Evolutionary conservation across 2,113 vertebrate species (phyloP).

Genomic region (Antechinus stuartii): DNA sequence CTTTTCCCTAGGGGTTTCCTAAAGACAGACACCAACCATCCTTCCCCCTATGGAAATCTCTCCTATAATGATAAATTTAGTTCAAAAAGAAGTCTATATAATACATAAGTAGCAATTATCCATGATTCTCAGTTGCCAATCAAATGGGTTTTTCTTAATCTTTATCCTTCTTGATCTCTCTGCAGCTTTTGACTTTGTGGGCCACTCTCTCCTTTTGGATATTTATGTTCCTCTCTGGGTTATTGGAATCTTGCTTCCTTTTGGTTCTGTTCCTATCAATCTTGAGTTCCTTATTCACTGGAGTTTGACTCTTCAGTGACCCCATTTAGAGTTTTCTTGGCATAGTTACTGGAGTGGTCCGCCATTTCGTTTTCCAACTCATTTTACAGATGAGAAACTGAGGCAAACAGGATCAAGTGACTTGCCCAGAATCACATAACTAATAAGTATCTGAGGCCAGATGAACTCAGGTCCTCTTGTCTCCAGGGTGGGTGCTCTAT

Average conservation of each 20-base stretch:
- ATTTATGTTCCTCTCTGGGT: background rate
- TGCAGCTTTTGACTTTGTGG: background rate
- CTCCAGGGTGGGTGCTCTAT: background rate
- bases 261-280: background rate
- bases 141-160: background rate
- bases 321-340: background rate
- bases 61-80: background rate
- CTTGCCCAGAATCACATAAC: background rate
- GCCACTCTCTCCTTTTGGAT: background rate
- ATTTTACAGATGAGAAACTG: slow-evolving; percentile 42
- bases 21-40: background rate
- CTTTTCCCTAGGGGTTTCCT: background rate
- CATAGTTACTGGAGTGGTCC: background rate
- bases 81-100: background rate
- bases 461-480: background rate
- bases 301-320: background rate
- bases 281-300: background rate
- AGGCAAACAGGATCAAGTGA: background rate
- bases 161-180: background rate
- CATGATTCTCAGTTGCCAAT: background rate
- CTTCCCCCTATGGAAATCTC: background rate
- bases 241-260: too few relatives aligned
- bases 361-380: background rate
- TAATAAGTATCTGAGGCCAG: background rate
- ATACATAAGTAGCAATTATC: background rate